phyloP scores from a whole-genome alignment of 2,113 vertebrate species.

The Ariopsis seemanni region DNA sequence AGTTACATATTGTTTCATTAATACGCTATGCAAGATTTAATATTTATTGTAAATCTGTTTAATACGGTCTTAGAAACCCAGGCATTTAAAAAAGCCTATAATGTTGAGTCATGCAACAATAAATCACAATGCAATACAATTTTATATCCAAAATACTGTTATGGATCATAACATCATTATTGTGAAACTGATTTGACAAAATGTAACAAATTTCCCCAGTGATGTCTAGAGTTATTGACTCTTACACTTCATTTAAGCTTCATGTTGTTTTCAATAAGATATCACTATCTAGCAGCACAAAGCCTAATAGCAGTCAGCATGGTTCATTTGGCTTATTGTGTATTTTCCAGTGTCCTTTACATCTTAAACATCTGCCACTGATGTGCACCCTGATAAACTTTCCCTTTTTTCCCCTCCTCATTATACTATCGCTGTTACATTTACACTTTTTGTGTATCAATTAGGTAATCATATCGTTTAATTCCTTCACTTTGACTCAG shows the following conservation, averaged over 20 bases:
- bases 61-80: background rate
- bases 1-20: background rate
- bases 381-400: constrained; percentile 2
- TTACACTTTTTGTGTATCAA: too few species aligned
- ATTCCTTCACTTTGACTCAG: too few species aligned
- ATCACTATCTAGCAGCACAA: constrained; percentile 1
- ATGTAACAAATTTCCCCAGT: background rate
- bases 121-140: background rate
- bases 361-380: constrained; percentile 7
- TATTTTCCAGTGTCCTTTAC: constrained; percentile 19
- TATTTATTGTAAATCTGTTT: background rate
- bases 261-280: background rate
- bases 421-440: too few species aligned
- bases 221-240: background rate
- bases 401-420: too few species aligned
- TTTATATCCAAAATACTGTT: background rate
- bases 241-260: background rate
- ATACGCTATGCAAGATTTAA: background rate
- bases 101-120: background rate
- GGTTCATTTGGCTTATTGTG: constrained; percentile 21
- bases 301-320: background rate
- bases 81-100: background rate
- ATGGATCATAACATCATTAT: background rate
- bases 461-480: too few species aligned
- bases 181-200: background rate